A percentile compares a stretch with the other conserved stretches of the same genome.
Evolutionary conservation across 2,888 invertebrate species (phyloP).

Genomic region (Holacanthella duospinosa): DNA sequence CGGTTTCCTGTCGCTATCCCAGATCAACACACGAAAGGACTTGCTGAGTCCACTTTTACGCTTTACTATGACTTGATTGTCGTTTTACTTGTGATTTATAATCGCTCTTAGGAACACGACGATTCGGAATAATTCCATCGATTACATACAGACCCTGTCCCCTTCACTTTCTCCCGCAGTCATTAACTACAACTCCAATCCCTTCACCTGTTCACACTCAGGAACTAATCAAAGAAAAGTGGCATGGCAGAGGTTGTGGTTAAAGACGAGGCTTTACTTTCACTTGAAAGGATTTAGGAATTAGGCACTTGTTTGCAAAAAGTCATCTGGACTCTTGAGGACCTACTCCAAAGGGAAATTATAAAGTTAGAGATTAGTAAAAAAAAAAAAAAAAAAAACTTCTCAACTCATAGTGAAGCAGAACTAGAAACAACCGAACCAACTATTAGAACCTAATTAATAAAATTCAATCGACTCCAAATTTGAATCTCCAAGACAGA

Average conservation of each 20-base stretch:
- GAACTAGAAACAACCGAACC: too few species aligned
- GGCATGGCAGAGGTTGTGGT: too few species aligned
- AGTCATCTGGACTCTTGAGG: too few species aligned
- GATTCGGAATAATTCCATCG: conserved; percentile 26
- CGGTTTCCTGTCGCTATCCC: neutral
- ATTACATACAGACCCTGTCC: conserved; percentile 11
- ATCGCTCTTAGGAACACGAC: conserved; percentile 22
- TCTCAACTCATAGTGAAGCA: too few species aligned
- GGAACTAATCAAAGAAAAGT: too few species aligned
- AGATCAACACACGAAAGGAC: conserved; percentile 1
- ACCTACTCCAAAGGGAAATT: too few species aligned
- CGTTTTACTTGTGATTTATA: conserved; percentile 26
- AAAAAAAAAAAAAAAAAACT: too few species aligned
- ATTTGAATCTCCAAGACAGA: neutral
- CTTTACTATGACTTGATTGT: conserved; percentile 25
- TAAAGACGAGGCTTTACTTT: too few species aligned
- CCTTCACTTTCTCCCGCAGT: neutral
- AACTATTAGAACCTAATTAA: neutral
- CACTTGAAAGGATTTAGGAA: too few species aligned
- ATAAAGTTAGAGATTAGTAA: too few species aligned
- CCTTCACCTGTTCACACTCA: too few species aligned
- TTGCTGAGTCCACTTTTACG: neutral
- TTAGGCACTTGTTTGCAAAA: too few species aligned
- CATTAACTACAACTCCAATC: neutral
- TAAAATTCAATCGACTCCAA: neutral